phyloP scores from a whole-genome alignment of 2,797 vertebrate genomes.

The Oreochromis grahami region DNA sequence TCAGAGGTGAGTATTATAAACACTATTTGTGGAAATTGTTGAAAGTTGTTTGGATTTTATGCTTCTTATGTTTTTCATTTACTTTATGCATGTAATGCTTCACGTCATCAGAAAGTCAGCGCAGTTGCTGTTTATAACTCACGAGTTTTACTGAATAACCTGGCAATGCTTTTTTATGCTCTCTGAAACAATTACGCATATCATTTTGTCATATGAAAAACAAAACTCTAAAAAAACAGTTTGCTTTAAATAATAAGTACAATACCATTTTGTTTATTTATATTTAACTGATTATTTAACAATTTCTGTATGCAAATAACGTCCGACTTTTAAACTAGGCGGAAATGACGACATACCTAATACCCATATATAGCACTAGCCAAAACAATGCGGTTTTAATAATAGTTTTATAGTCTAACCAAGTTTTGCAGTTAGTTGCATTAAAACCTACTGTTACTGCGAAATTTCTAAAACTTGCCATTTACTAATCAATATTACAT shows the following conservation, averaged over 20 bases:
- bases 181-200: background rate
- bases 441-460: background rate
- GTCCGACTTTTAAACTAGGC: background rate
- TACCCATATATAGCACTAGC: background rate
- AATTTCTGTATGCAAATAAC: background rate
- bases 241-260: background rate
- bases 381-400: background rate
- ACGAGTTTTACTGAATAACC: background rate
- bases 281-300: background rate
- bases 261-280: background rate
- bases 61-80: background rate
- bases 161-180: background rate
- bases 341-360: conserved; percentile 61
- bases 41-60: background rate
- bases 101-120: background rate
- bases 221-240: background rate
- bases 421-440: rapidly evolving
- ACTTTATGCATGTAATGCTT: background rate
- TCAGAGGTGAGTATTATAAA: background rate
- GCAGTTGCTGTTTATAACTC: background rate
- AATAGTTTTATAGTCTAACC: background rate
- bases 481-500: background rate
- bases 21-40: background rate
- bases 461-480: background rate
- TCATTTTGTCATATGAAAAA: background rate